These are phyloP conservation scores for Camelus dromedarius DNA, from an alignment of 2,113 vertebrate species.

Conservation along the genomic window DNA sequence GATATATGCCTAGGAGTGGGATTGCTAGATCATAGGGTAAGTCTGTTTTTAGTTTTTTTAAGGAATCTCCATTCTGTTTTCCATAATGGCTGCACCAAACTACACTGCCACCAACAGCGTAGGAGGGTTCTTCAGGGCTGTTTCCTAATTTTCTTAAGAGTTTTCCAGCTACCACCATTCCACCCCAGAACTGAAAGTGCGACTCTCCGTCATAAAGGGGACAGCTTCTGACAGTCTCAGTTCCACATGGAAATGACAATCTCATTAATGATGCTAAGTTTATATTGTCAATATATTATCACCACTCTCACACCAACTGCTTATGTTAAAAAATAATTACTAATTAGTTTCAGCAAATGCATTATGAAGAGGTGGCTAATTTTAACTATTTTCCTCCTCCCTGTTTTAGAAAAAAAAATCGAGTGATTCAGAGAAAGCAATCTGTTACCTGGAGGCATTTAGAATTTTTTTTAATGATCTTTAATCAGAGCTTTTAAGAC, in stretches of 20 bases:
- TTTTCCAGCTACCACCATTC: background rate
- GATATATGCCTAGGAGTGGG: no score
- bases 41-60: no score
- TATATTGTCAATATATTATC: slow-evolving; percentile 75
- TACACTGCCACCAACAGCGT: no score
- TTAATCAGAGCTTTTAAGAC: slow-evolving; percentile 29
- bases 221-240: background rate
- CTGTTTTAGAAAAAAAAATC: slow-evolving; percentile 16
- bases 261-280: slow-evolving; percentile 70
- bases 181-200: background rate
- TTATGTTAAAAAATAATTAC: slow-evolving; percentile 77
- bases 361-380: slow-evolving; percentile 71
- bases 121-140: no score
- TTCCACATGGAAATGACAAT: slow-evolving; percentile 44
- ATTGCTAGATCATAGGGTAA: no score
- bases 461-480: slow-evolving; percentile 14
- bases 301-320: slow-evolving; percentile 77
- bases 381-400: slow-evolving; percentile 71
- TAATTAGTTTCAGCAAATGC: slow-evolving; percentile 74
- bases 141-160: background rate
- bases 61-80: no score
- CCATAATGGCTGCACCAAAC: no score
- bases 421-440: slow-evolving; percentile 69
- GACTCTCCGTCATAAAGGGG: background rate
- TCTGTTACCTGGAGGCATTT: slow-evolving; percentile 75